Percentiles rank a stretch among this genome's conserved stretches.
These are phyloP conservation scores for Sympetrum striolatum DNA, from an alignment of 2,888 invertebrate genomes.

Conservation along the genomic window DNA sequence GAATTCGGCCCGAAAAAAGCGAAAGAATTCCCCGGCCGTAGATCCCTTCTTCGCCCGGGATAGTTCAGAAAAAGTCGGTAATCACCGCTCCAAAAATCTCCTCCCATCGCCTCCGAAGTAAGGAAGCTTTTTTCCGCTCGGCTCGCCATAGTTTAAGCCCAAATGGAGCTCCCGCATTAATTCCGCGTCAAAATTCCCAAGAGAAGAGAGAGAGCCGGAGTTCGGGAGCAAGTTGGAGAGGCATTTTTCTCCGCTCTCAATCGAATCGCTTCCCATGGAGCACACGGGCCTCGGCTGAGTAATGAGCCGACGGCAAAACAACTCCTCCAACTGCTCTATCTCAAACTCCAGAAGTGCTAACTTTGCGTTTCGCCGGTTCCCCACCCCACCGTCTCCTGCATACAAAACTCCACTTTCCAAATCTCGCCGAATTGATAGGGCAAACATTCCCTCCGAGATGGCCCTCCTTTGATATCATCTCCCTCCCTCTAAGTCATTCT, in stretches of 20 bases:
- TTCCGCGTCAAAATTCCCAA: constrained; percentile 30
- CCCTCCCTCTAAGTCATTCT: constrained; percentile 36
- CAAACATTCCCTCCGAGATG: constrained; percentile 14
- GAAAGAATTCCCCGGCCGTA: too few species aligned
- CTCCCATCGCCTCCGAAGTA: not conserved
- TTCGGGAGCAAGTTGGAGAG: constrained; percentile 10
- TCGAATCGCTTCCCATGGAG: constrained; percentile 30
- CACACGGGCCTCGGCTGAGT: constrained; percentile 18
- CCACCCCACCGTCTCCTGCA: not conserved
- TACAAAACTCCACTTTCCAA: constrained; percentile 26
- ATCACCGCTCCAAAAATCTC: not conserved
- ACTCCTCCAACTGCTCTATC: constrained; percentile 6
- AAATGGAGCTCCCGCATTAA: constrained; percentile 14
- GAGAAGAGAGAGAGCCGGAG: not conserved
- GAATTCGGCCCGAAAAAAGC: too few species aligned
- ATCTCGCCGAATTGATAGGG: constrained; percentile 39
- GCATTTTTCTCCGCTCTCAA: not conserved
- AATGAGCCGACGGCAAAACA: constrained; percentile 31
- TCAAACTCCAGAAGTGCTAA: constrained; percentile 41
- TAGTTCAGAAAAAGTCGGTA: not conserved
- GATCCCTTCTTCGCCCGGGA: too few species aligned
- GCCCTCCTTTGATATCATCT: constrained; percentile 35
- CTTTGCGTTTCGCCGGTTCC: constrained; percentile 23
- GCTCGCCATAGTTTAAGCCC: not conserved
- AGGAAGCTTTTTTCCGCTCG: not conserved